phyloP scores from a whole-genome alignment of 2,113 vertebrate species.

The Sarotherodon lohbergeri region DNA sequence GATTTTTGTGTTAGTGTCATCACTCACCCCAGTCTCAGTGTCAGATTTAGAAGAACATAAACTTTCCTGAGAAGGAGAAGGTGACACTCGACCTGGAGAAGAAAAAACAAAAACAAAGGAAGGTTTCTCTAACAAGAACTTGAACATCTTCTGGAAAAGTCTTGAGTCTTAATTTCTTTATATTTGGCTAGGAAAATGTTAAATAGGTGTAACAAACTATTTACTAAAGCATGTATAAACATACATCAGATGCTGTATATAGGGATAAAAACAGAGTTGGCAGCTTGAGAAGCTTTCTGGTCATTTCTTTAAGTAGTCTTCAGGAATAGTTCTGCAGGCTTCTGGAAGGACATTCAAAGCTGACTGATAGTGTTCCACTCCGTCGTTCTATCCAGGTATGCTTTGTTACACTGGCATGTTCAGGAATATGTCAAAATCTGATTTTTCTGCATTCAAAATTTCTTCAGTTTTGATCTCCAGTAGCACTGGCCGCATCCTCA shows the following conservation, averaged over 20 bases:
- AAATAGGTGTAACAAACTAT: not conserved
- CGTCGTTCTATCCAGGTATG: not conserved
- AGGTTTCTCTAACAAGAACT: not conserved
- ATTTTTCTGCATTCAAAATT: not conserved
- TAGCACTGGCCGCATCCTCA: not conserved
- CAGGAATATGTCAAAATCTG: not conserved
- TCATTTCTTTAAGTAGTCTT: not conserved
- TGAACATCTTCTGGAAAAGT: not conserved
- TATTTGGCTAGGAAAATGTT: not conserved
- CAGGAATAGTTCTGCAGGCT: not conserved
- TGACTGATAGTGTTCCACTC: not conserved
- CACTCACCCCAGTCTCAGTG: slow-evolving; percentile 85
- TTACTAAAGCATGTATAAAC: not conserved
- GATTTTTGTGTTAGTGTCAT: not conserved
- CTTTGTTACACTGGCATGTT: not conserved
- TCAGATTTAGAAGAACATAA: slow-evolving; percentile 97
- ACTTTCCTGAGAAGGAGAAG: slow-evolving; percentile 98
- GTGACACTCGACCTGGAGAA: slow-evolving; percentile 88
- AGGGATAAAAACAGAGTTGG: not conserved
- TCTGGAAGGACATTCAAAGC: not conserved
- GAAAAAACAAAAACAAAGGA: not conserved
- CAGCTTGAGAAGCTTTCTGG: not conserved
- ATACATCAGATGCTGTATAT: not conserved
- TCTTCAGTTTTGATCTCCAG: not conserved
- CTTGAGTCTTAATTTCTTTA: not conserved